Evolutionary conservation across 2,888 invertebrate species (phyloP), one percentile per base, ranked within the genome.

Genomic region (Melanchra persicariae): DNA sequence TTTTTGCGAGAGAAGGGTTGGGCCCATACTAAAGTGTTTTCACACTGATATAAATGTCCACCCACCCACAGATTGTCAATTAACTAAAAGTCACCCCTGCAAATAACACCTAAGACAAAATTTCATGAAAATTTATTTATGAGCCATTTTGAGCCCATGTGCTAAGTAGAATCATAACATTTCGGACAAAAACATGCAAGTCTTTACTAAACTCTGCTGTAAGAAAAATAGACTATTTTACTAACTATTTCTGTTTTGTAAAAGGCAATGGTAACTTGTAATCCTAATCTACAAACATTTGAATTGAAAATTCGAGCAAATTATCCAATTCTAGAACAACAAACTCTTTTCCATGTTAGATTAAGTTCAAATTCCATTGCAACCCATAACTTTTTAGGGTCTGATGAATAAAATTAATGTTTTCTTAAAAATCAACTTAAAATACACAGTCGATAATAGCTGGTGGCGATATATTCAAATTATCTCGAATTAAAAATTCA

Each of bases 231-330:
- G 19, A 64, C 12, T 57, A 64, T 74, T 61, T 52, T 43, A 52
- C 51, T 24, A 63, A 19, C 43, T 69, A 62, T 65, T 61, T 45
- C 30, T 61, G 15, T 77, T 54, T 52, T 15, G 19, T 55, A 62
- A 79, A 79, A 77, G 67, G 66, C 77, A 68, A 45, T 51, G 61
- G 61, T 70, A 74, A 70, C 60, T 52, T 54, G 26, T 67, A 22
- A 47, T 65, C 67, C 43, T 54, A 62, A 61, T 54, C 22, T 65
- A 79, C 10, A 19, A 7, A 8, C 19, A 19, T 45, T 45, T 45
- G 19, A 8, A 45, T 45, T 45, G 2, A 19, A 7, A 45, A 45
- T 19, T 45, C 45, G 45, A 45, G 45, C 19, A 1, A 45, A 19
- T 19, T 19, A 19, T 19, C 19, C 8, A 45, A 19, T 45, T 19